A percentile compares a stretch with the other conserved stretches of the same genome.
Conservation (phyloP, 2,113 vertebrate species). For the Percopsis transmontana region DNA sequence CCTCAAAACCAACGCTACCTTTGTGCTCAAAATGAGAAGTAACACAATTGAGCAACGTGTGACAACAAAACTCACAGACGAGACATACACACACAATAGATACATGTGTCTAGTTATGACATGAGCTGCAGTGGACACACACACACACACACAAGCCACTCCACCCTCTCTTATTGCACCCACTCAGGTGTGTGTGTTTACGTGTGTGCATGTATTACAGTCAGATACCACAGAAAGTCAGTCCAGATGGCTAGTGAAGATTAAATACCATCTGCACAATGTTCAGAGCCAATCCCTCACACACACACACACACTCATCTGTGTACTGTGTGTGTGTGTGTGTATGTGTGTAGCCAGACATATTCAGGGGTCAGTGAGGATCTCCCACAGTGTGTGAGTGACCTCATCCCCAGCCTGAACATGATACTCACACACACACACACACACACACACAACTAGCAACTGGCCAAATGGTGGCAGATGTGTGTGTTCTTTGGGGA, state of each 20-base stretch:
- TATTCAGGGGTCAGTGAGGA: conserved; percentile 3
- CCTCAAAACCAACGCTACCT: conserved; percentile 11
- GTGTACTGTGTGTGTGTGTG: conserved; percentile 2
- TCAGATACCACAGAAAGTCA: conserved; percentile 70
- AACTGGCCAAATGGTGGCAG: conserved; percentile 59
- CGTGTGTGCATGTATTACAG: not conserved
- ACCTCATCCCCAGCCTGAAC: conserved; percentile 52
- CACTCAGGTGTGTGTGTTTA: conserved; percentile 27
- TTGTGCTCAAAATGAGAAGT: not conserved
- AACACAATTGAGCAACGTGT: not conserved
- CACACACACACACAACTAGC: conserved; percentile 29
- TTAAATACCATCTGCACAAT: conserved; percentile 75
- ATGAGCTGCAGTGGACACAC: not conserved
- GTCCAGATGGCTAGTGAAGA: conserved; percentile 75
- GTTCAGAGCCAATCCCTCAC: conserved; percentile 21
- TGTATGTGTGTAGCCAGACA: not conserved
- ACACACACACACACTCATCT: conserved; percentile 18
- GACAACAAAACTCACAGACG: conserved; percentile 1
- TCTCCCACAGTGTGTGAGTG: conserved; percentile 20
- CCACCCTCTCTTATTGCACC: conserved; percentile 19
- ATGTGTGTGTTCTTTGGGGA: conserved; percentile 58
- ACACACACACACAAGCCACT: conserved; percentile 6
- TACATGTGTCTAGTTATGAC: not conserved
- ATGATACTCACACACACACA: conserved; percentile 44
- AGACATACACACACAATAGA: not conserved